Conservation (phyloP, 2,113 vertebrate species). For the Orcinus orca region DNA sequence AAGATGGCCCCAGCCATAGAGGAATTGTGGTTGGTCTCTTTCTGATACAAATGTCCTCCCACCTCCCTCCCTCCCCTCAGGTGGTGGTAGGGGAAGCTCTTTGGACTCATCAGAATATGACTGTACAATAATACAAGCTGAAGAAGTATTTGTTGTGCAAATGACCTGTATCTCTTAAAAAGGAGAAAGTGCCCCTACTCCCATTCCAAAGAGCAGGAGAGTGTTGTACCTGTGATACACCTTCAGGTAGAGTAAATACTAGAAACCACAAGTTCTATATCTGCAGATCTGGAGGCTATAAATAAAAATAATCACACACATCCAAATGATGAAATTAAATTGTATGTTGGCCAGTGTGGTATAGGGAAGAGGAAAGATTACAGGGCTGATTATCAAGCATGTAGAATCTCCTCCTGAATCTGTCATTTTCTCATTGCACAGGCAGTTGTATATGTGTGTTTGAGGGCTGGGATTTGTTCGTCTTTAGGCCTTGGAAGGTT, state of each 20-base stretch:
- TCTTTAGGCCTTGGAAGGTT: not conserved
- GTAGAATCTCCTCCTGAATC: not conserved
- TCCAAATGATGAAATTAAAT: conserved; percentile 14
- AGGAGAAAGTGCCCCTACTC: not conserved
- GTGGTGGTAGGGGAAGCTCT: not conserved
- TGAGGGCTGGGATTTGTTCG: not conserved
- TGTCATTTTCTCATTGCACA: not conserved
- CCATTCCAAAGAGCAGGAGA: not conserved
- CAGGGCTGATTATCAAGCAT: not conserved
- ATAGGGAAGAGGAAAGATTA: not conserved
- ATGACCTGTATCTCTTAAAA: not conserved
- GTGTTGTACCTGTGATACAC: not conserved
- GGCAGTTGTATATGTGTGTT: not conserved
- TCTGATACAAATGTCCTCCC: not conserved
- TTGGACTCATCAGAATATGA: not conserved
- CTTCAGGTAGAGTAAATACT: conserved; percentile 21
- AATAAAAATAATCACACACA: conserved; percentile 26
- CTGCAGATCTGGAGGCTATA: not conserved
- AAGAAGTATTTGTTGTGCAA: conserved; percentile 9
- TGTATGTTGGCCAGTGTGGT: not conserved
- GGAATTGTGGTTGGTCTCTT: not conserved
- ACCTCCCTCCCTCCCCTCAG: not conserved
- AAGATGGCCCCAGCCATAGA: not conserved
- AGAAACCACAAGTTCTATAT: not conserved
- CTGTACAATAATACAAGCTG: not conserved